Base-by-base conservation (phyloP, 2,797 vertebrate genomes). In the Coregonus ussuriensis region DNA sequence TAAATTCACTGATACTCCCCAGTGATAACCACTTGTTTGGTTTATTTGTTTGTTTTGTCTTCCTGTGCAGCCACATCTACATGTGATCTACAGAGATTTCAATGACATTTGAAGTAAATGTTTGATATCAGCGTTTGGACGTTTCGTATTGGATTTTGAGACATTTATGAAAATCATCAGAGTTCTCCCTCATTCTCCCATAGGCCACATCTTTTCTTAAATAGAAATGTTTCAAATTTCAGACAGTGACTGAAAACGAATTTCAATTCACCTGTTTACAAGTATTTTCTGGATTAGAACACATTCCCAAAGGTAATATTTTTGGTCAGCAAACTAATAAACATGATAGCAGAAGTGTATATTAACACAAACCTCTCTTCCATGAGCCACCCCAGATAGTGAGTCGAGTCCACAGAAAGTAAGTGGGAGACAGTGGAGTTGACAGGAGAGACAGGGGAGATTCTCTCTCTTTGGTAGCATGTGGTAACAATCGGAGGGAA, bases 401-500 rank as follows among this genome's bases (percentile, higher is more conserved):
- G 65, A 41, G 53, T 21, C 66, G 25, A 72, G 80, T 21, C 11
- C 3, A 83, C 59, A 80, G 66, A 63, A 75, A 77, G 83, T 66
- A 77, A 85, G 77, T 16, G 82, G 88, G 85, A 90, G 92, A 93
- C 92, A 93, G 90, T 82, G 81, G 88, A 89, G 89, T 85, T 92
- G 91, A 92, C 88, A 88, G 87, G 92, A 88, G 89, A 92, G 89
- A 87, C 88, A 88, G 87, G 92, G 89, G 89, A 92, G 89, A 87
- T 88, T 84, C 78, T 79, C 59, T 81, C 79, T 86, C 90, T 88
- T 84, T 81, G 89, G 74, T 77, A 89, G 91, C 96, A 96, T 96
- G 92, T 97, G 96, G 95, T 91, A 96, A 90, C 91, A 90, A 95
- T 95, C 94, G 91, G 80, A 66, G 86, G 90, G 88, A 92, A 37